Percentiles rank a stretch among this genome's conserved stretches.
These are phyloP conservation scores for Plebejus anna DNA, from an alignment of 2,888 invertebrate species.

Conservation along the genomic window DNA sequence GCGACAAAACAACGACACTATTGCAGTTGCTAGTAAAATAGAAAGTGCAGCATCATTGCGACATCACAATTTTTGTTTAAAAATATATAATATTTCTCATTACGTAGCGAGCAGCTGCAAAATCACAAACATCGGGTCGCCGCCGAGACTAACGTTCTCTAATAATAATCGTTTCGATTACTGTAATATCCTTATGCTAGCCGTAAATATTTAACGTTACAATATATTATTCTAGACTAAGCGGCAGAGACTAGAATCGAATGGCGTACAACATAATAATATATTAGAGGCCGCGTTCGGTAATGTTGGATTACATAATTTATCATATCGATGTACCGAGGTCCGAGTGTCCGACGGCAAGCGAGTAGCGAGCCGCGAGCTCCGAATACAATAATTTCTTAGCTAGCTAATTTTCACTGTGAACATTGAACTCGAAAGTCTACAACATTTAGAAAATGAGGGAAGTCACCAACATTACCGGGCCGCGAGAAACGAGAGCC, in stretches of 20 bases:
- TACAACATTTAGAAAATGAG: not conserved
- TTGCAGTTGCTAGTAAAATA: conserved; percentile 25
- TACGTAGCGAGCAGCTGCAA: conserved; percentile 20
- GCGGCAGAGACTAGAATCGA: conserved; percentile 71
- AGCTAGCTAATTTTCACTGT: conserved; percentile 19
- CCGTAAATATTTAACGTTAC: conserved; percentile 25
- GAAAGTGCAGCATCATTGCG: conserved; percentile 24
- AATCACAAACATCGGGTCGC: conserved; percentile 22
- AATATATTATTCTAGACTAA: conserved; percentile 51
- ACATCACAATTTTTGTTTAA: conserved; percentile 23
- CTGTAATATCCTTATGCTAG: conserved; percentile 23
- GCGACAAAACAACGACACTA: conserved; percentile 30
- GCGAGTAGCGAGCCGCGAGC: not conserved
- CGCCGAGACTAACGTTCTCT: conserved; percentile 34
- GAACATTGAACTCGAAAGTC: not conserved
- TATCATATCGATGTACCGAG: not conserved
- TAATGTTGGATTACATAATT: conserved; percentile 39
- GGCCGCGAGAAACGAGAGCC: conserved; percentile 9
- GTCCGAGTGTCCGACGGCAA: not conserved
- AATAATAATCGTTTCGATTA: conserved; percentile 53
- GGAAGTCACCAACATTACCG: conserved; percentile 29
- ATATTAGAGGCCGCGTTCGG: conserved; percentile 39
- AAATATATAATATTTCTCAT: conserved; percentile 22
- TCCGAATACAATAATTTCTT: not conserved
- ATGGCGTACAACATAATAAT: conserved; percentile 64